Evolutionary conservation across 2,797 vertebrate species (phyloP), one percentile per base, ranked within the genome.

Genomic region (Chelon labrosus): DNA sequence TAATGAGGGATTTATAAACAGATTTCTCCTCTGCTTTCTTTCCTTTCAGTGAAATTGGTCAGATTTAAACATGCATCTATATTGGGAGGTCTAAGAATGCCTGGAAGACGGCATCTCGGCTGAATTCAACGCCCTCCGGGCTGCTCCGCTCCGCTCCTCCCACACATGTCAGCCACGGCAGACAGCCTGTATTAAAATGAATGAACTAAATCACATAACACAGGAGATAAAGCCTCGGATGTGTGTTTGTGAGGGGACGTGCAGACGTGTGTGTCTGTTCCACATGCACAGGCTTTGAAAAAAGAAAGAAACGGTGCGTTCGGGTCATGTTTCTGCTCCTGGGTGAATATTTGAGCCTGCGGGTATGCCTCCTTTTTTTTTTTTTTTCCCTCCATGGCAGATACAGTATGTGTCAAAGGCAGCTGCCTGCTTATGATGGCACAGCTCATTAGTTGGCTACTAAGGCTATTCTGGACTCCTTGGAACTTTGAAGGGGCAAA

Each of bases 391-490:
- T 22, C 41, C 56, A 17, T 2, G 46, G 44, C 55, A 73, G 55
- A 69, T 71, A 66, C 82, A 80, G 78, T 60, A 66, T 62, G 78
- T 85, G 84, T 82, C 82, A 85, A 76, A 89, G 74, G 62, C 72
- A 88, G 86, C 77, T 88, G 70, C 82, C 76, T 70, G 59, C 79
- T 75, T 85, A 66, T 75, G 81, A 80, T 67, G 70, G 64, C 74
- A 65, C 50, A 54, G 66, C 89, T 93, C 85, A 90, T 93, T 90
- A 92, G 77, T 37, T 68, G 65, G 60, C 73, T 82, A 73, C 85
- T 76, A 70, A 59, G 67, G 79, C 69, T 87, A 73, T 81, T 89
- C 74, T 77, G 75, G 84, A 87, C 68, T 84, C 42, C 61, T 74
- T 58, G 62, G 50, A 83, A 84, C 62, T 86, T 73, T 63, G 62